phyloP scores from a whole-genome alignment of 2,113 vertebrate species.

The Solea solea region DNA sequence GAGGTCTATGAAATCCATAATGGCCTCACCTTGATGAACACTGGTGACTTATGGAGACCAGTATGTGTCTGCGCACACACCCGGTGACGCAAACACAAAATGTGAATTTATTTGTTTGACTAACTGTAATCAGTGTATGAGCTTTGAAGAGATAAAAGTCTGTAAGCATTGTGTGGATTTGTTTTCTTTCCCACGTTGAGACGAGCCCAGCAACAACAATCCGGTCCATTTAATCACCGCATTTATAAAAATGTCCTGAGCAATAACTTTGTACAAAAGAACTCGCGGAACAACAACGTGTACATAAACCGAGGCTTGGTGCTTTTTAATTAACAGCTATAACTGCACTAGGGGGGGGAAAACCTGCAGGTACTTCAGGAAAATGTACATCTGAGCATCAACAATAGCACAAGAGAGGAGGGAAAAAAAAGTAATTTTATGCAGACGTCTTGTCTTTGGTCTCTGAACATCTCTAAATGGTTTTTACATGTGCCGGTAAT shows the following conservation, averaged over 20 bases:
- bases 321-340: conserved; percentile 28
- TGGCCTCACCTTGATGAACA: not conserved
- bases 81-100: not conserved
- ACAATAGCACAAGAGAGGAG: conserved; percentile 25
- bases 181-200: not conserved
- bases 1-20: conserved; percentile 9
- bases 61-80: conserved; percentile 16
- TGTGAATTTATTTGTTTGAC: conserved; percentile 37
- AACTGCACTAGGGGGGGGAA: not conserved
- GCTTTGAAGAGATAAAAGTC: conserved; percentile 41
- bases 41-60: conserved; percentile 1
- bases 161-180: conserved; percentile 30
- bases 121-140: conserved; percentile 44
- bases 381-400: conserved; percentile 17
- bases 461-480: conserved; percentile 28
- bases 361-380: conserved; percentile 24
- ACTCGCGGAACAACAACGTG: too few relatives aligned
- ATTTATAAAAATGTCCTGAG: too few relatives aligned
- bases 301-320: not conserved
- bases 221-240: too few relatives aligned
- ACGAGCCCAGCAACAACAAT: not conserved
- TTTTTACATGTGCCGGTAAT: conserved; percentile 26
- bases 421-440: conserved; percentile 20
- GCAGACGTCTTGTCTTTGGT: conserved; percentile 10
- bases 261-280: too few relatives aligned